phyloP scores from a whole-genome alignment of 2,888 invertebrate species.

The Lycia hirtaria region DNA sequence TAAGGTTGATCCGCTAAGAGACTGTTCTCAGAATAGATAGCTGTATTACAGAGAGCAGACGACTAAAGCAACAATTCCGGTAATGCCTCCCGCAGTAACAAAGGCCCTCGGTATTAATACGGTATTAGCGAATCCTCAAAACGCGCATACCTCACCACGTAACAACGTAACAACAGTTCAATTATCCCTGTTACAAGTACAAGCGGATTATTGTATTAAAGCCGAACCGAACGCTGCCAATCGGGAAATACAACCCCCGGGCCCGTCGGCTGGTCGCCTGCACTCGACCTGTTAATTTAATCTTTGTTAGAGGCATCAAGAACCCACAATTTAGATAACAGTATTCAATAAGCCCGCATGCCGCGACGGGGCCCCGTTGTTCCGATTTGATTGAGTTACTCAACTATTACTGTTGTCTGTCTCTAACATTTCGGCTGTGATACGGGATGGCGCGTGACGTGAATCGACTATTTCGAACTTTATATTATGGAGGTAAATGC shows the following conservation, averaged over 20 bases:
- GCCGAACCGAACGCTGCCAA: conserved; percentile 56
- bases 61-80: conserved; percentile 26
- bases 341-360: conserved; percentile 77
- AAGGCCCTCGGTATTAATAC: conserved; percentile 32
- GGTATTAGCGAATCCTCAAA: conserved; percentile 35
- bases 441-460: conserved; percentile 52
- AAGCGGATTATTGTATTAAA: conserved; percentile 71
- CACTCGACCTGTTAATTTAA: conserved; percentile 78
- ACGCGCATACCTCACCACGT: conserved; percentile 31
- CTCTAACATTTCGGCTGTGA: conserved; percentile 50
- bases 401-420: conserved; percentile 64
- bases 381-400: conserved; percentile 76
- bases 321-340: conserved; percentile 77
- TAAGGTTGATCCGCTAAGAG: conserved; percentile 12
- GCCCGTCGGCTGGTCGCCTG: conserved; percentile 53
- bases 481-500: conserved; percentile 48
- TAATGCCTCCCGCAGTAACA: conserved; percentile 31
- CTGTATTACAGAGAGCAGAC: conserved; percentile 14
- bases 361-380: conserved; percentile 63
- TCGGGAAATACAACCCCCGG: conserved; percentile 64
- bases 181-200: conserved; percentile 73
- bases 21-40: conserved; percentile 5
- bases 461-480: conserved; percentile 51
- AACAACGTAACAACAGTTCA: conserved; percentile 63
- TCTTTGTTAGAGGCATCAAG: conserved; percentile 75